phyloP scores from a whole-genome alignment of 2,113 vertebrate species.

The Himantopus leucocephalus region DNA sequence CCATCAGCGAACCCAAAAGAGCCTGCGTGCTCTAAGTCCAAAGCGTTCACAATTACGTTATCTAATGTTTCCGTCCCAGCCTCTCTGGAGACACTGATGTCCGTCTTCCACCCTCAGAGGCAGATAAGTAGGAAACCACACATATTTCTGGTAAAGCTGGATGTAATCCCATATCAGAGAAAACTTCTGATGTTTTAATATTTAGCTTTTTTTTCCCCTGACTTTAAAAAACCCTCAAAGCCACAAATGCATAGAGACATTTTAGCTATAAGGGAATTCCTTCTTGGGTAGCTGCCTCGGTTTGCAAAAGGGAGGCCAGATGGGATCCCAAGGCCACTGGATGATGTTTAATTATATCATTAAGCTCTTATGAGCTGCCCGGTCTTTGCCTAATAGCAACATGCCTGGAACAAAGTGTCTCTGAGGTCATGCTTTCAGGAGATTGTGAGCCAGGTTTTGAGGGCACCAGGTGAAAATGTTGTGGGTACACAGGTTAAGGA shows the following conservation, averaged over 20 bases:
- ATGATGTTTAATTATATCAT: not conserved
- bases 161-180: not conserved
- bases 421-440: not conserved
- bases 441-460: not conserved
- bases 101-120: not conserved
- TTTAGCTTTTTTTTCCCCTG: not conserved
- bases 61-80: not conserved
- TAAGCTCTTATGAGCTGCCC: fast-evolving
- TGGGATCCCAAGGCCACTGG: not conserved
- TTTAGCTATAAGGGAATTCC: not conserved
- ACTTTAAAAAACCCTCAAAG: not conserved
- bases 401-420: not conserved
- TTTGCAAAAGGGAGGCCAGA: not conserved
- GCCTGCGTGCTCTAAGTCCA: not conserved
- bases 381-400: not conserved
- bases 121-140: not conserved
- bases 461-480: not conserved
- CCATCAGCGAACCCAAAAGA: not conserved
- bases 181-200: not conserved
- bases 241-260: not conserved
- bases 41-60: not conserved
- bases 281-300: not conserved
- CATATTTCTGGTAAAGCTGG: not conserved
- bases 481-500: not conserved
- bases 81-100: not conserved